These are phyloP conservation scores for Nemopilema nomurai DNA, from an alignment of 30 jellyfish, hydroid and myxozoan genomes.

Conservation along the genomic window DNA sequence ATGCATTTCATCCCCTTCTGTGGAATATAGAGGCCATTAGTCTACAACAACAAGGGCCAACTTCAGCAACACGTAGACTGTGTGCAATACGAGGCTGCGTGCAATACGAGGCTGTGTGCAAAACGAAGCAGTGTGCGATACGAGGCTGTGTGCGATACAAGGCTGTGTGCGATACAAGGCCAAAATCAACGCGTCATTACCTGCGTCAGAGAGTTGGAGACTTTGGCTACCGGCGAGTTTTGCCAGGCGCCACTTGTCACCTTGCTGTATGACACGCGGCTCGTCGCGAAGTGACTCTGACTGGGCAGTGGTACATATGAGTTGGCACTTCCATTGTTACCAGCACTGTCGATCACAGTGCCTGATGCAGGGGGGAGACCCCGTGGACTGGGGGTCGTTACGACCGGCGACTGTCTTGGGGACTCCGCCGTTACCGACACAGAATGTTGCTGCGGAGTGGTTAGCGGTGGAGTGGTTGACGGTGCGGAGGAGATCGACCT, in stretches of 20 bases:
- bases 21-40: too few relatives aligned
- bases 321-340: neutral
- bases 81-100: too few relatives aligned
- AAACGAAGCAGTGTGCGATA: too few relatives aligned
- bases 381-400: slow-evolving; percentile 50
- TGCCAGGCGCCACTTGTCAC: slow-evolving; percentile 86
- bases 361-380: slow-evolving; percentile 21
- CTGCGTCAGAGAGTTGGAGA: neutral
- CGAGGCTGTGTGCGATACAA: too few relatives aligned
- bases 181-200: neutral
- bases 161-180: too few relatives aligned
- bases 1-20: too few relatives aligned
- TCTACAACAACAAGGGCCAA: too few relatives aligned
- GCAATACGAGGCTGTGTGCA: too few relatives aligned
- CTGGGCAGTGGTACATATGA: slow-evolving; percentile 45
- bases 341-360: slow-evolving; percentile 9
- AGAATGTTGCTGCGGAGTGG: slow-evolving; percentile 25
- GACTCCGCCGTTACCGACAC: slow-evolving; percentile 27
- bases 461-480: slow-evolving; percentile 19
- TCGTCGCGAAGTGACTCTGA: slow-evolving; percentile 21
- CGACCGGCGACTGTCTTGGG: slow-evolving; percentile 46
- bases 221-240: slow-evolving; percentile 24
- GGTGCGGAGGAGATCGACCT: slow-evolving; percentile 51
- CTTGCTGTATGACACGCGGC: slow-evolving; percentile 77
- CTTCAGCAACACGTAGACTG: too few relatives aligned